phyloP scores from a whole-genome alignment of 2,113 vertebrate genomes.

The Bubo scandiacus region DNA sequence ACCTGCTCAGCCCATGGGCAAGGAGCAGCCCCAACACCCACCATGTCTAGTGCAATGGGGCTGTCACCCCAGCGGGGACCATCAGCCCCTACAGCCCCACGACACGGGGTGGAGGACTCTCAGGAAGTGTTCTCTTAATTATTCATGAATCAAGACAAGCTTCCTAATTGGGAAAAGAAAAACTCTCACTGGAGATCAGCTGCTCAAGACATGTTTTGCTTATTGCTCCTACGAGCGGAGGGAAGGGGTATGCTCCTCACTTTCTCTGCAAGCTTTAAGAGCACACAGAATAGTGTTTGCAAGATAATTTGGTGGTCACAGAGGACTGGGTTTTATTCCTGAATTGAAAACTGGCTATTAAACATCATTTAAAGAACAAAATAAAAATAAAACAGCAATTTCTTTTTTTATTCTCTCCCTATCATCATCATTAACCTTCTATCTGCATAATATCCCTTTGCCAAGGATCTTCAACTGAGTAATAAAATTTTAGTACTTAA shows the following conservation, averaged over 20 bases:
- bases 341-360: slow-evolving; percentile 50
- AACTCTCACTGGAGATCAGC: background rate
- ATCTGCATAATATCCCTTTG: slow-evolving; percentile 34
- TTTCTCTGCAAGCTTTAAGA: background rate
- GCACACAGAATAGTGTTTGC: background rate
- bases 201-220: background rate
- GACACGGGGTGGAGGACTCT: accelerated
- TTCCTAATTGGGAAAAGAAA: background rate
- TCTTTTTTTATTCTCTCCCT: slow-evolving; percentile 47
- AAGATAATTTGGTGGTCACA: slow-evolving; percentile 47
- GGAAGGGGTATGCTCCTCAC: background rate
- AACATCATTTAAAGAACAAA: slow-evolving; percentile 63
- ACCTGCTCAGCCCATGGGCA: background rate
- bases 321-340: slow-evolving; percentile 51
- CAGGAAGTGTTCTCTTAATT: background rate
- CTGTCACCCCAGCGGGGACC: background rate
- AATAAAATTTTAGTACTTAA: slow-evolving; percentile 60
- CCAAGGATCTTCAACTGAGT: slow-evolving; percentile 20
- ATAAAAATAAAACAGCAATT: slow-evolving; percentile 64
- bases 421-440: slow-evolving; percentile 63
- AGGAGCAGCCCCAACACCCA: background rate
- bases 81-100: background rate
- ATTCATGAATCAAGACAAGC: background rate
- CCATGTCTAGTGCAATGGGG: accelerated
- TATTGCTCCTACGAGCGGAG: background rate